A percentile compares a stretch with the other conserved stretches of the same genome.
phyloP scores from a whole-genome alignment of 2,113 vertebrate genomes.

The Neolamprologus sp. region DNA sequence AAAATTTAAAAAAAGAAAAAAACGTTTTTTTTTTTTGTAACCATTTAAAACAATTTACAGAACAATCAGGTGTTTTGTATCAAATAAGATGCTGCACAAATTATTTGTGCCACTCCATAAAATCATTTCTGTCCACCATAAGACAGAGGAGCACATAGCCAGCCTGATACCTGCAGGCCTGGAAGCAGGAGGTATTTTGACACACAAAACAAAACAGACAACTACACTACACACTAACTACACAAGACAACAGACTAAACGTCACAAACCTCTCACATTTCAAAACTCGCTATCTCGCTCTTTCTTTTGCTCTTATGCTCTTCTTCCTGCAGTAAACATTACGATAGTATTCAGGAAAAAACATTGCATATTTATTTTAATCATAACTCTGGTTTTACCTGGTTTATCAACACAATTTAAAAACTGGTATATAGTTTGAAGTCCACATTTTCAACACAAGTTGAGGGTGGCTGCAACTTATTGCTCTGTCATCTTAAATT shows the following conservation, averaged over 20 bases:
- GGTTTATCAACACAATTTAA: background rate
- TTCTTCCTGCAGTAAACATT: background rate
- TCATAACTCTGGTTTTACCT: background rate
- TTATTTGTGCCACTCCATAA: background rate
- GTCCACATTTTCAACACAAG: background rate
- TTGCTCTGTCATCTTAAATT: background rate
- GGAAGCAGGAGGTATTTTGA: background rate
- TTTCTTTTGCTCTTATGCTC: background rate
- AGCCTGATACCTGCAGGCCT: background rate
- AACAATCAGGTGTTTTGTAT: background rate
- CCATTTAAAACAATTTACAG: background rate
- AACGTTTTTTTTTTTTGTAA: background rate
- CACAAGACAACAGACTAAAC: background rate
- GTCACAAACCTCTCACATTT: background rate
- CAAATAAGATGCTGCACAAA: background rate
- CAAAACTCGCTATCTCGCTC: background rate
- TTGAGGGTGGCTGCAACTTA: background rate
- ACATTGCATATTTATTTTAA: background rate
- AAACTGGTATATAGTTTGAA: background rate
- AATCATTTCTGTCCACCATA: background rate
- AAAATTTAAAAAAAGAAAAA: no score
- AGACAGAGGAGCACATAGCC: background rate
- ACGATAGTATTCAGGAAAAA: background rate
- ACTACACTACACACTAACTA: background rate
- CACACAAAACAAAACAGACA: background rate